Percentiles rank a stretch among this genome's conserved stretches.
phyloP scores from a whole-genome alignment of 2,888 invertebrate genomes.

The Ctena decussata region DNA sequence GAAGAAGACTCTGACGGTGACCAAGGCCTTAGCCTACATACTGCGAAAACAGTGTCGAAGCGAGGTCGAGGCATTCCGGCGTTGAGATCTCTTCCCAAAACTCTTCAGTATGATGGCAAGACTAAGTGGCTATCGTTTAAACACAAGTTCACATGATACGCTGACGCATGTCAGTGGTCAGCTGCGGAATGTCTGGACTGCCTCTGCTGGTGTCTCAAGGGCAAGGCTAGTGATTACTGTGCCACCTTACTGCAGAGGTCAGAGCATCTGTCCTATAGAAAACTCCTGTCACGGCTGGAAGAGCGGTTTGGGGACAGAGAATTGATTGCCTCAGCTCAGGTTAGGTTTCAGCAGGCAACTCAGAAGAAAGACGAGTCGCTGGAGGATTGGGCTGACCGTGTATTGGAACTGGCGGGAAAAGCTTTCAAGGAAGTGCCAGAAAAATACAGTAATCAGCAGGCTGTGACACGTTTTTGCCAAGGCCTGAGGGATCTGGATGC shows the following conservation, averaged over 20 bases:
- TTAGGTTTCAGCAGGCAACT: not conserved
- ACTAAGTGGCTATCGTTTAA: not conserved
- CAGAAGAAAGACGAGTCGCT: not conserved
- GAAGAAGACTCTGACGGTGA: too few species aligned
- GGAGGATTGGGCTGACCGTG: constrained; percentile 18
- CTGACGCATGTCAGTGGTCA: not conserved
- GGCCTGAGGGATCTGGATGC: constrained; percentile 25
- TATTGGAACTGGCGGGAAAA: not conserved
- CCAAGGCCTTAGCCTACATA: not conserved
- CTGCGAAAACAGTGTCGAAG: not conserved
- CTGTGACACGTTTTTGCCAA: constrained; percentile 5
- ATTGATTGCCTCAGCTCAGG: not conserved
- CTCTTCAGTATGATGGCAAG: not conserved
- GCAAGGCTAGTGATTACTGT: not conserved
- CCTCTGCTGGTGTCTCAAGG: not conserved
- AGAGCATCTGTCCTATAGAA: not conserved
- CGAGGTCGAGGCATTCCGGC: not conserved
- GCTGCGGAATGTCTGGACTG: not conserved
- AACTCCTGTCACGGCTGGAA: not conserved
- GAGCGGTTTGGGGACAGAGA: not conserved
- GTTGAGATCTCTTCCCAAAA: not conserved
- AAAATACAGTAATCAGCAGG: constrained; percentile 3
- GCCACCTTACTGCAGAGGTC: not conserved
- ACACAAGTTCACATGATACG: not conserved
- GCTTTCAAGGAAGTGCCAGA: not conserved